Evolutionary conservation across 2,888 invertebrate species (phyloP).

Genomic region (Heliconius hortense): DNA sequence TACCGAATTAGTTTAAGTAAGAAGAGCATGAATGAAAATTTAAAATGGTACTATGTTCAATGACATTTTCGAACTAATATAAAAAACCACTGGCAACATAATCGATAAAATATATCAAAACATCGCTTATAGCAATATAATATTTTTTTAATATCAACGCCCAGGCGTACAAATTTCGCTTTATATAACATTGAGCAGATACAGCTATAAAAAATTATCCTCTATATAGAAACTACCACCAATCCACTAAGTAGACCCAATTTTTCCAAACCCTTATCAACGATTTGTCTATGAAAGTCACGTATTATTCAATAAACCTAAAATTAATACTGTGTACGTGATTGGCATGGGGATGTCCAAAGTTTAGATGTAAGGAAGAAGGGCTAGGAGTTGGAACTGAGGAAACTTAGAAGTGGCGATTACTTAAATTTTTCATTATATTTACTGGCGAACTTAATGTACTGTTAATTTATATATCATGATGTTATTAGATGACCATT

Average conservation of each 20-base stretch:
- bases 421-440: constrained; percentile 6
- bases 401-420: constrained; percentile 19
- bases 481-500: background rate
- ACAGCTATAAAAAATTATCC: background rate
- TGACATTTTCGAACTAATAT: no score
- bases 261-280: constrained; percentile 44
- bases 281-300: constrained; percentile 66
- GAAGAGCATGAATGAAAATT: no score
- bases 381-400: constrained; percentile 17
- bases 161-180: background rate
- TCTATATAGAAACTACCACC: constrained; percentile 50
- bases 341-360: constrained; percentile 58
- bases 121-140: background rate
- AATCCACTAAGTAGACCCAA: constrained; percentile 62
- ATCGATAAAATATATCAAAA: background rate
- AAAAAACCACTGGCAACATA: no score
- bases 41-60: no score
- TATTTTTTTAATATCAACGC: background rate
- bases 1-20: no score
- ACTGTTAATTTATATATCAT: background rate
- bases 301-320: constrained; percentile 78
- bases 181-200: constrained; percentile 2
- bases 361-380: constrained; percentile 63
- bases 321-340: constrained; percentile 74
- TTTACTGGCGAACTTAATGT: background rate